Evolutionary conservation across 2,797 vertebrate species (phyloP).

Genomic region (Enteromius afrohamiltoni): DNA sequence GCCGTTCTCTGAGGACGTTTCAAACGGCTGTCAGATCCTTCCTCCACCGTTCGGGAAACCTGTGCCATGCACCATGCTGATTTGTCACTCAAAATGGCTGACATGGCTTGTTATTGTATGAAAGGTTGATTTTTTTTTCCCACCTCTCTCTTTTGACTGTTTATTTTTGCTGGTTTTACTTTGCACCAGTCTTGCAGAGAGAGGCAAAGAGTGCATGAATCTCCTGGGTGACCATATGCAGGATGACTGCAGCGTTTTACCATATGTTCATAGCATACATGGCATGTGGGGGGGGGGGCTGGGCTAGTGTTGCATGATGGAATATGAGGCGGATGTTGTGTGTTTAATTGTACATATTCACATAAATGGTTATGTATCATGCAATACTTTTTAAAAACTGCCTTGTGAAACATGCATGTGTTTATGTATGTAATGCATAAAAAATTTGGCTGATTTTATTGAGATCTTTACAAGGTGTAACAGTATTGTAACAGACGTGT

Average conservation of each 20-base stretch:
- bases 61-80: constrained; percentile 31
- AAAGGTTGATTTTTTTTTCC: background rate
- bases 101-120: constrained; percentile 38
- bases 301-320: constrained; percentile 16
- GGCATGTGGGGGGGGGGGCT: constrained; percentile 5
- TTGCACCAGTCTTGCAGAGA: constrained; percentile 32
- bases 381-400: background rate
- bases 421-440: background rate
- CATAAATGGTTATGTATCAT: background rate
- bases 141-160: constrained; percentile 21
- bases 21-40: constrained; percentile 28
- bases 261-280: constrained; percentile 51
- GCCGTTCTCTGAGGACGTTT: constrained; percentile 15
- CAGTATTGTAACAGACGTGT: background rate
- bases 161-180: constrained; percentile 36
- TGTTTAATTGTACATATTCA: background rate
- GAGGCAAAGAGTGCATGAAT: constrained; percentile 39
- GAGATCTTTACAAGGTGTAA: background rate
- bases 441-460: background rate
- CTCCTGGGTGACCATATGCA: constrained; percentile 55
- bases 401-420: background rate
- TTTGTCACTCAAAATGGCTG: constrained; percentile 70
- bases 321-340: background rate
- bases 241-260: constrained; percentile 50
- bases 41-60: constrained; percentile 11